Evolutionary conservation across 2,113 vertebrate species (phyloP), one percentile per base, ranked within the genome.

Genomic region (Synodontis membranacea): DNA sequence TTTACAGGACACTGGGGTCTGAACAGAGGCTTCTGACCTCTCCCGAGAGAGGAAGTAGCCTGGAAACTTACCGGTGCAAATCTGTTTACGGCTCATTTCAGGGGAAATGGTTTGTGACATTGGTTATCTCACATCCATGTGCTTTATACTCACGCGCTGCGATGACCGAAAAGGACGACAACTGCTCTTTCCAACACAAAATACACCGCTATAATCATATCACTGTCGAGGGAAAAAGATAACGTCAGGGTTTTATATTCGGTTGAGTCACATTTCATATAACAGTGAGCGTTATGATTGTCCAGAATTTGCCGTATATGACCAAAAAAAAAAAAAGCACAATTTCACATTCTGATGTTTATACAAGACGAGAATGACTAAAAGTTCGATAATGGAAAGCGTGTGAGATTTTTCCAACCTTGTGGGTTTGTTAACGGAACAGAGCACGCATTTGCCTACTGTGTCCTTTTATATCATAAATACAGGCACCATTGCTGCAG

Each of bases 41-140:
- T 85, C 56, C 85, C 90, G 37, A 66, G 85, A 86, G 86, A 92
- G 92, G 93, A 94, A 93, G 92, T 91, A 88, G 88, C 87, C 87
- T 85, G 86, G 81, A 80, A 86, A 84, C 75, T 86, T 88, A 88
- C 58, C 87, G 64, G 19, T 79, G 58, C 84, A 85, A 78, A 89
- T 89, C 60, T 89, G 86, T 91, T 90, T 90, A 81, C 37, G 37
- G 39, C 58, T 82, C 23, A 23, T 44, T 76, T 74, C 70, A 88
- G 54, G 12, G 72, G 68, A 86, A 66, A 82, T 83, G n/a, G 62
- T 83, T 48, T 68, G 80, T 66, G 66, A 50, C 54, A 52, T 39
- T 82, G 42, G 66, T 85, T 80, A 81, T 74, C 48, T 52, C 52
- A 60, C 23, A 86, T 54, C 17, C 50, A 44, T 60, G 78, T 14